Evolutionary conservation across 2,113 vertebrate species (phyloP).

Genomic region (Vulpes ferrilata): DNA sequence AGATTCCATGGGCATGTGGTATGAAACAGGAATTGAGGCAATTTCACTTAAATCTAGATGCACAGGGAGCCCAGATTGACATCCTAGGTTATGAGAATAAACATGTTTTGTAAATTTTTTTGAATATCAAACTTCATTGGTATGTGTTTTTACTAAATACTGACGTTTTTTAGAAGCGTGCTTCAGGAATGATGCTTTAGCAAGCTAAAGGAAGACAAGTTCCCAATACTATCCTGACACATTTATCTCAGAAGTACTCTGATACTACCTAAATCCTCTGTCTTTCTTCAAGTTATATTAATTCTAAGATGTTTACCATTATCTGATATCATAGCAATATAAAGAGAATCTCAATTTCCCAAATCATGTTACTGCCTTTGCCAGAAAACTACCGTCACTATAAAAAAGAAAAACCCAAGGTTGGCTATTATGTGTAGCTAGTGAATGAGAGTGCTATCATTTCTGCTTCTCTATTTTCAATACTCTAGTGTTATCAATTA

Average conservation of each 20-base stretch:
- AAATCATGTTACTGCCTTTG: conserved; percentile 24
- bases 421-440: neutral
- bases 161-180: conserved; percentile 4
- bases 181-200: neutral
- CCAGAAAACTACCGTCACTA: neutral
- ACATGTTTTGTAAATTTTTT: neutral
- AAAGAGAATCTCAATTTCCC: conserved; percentile 19
- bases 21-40: neutral
- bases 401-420: conserved; percentile 7
- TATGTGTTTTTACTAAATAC: neutral
- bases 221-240: neutral
- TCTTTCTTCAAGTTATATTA: conserved; percentile 4
- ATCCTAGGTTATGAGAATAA: neutral
- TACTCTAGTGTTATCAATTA: conserved; percentile 58
- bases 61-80: neutral
- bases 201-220: neutral
- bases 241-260: neutral
- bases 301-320: neutral
- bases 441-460: neutral
- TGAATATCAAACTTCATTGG: neutral
- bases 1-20: neutral
- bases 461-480: conserved; percentile 47
- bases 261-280: neutral
- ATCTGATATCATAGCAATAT: conserved; percentile 8
- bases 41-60: neutral